Evolutionary conservation across 2,113 vertebrate species (phyloP), one percentile per base, ranked within the genome.

Genomic region (Prinia subflava): DNA sequence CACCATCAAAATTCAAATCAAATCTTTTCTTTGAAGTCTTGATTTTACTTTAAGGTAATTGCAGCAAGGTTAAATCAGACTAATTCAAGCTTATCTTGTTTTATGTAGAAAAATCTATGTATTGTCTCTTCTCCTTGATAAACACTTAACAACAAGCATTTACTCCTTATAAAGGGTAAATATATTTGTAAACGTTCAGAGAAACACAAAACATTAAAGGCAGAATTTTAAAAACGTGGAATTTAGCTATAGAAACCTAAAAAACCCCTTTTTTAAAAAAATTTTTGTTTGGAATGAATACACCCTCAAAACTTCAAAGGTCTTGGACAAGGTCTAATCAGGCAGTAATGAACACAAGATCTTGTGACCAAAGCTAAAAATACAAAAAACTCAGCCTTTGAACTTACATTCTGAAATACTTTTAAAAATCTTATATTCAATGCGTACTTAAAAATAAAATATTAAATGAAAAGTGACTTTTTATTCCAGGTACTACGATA

Each of bases 321-420:
- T 70, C 33, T 69, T 41, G 46, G 27, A 49, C 30, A 53, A 87
- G 5, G 18, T 10, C 7, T 81, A 22, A 82, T 71, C 57, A 69
- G 5, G 4, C 1, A 3, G 7, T 18, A 67, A 28, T 0, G 1
- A 55, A 30, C 8, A 28, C 7, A 50, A 44, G 3, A 28, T 10
- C 18, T 59, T 69, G 3, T 17, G 3, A 52, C 23, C 64, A 87
- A 78, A 90, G 18, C 10, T 55, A 63, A 17, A 90, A 87, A 82
- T 21, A 41, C 11, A 78, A 50, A 42, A 77, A 63, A 22, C 27
- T 75, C 57, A 85, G 52, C 12, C 31, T 76, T n/a, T n/a, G 10
- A 3, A 31, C 6, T 56, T 68, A 12, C 5, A 56, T 53, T 44
- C 30, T 41, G 22, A 79, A 44, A 3, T 13, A 63, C 10, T 86